phyloP scores from a whole-genome alignment of 1,140 invertebrate genomes.

The Penaeus vannamei region DNA sequence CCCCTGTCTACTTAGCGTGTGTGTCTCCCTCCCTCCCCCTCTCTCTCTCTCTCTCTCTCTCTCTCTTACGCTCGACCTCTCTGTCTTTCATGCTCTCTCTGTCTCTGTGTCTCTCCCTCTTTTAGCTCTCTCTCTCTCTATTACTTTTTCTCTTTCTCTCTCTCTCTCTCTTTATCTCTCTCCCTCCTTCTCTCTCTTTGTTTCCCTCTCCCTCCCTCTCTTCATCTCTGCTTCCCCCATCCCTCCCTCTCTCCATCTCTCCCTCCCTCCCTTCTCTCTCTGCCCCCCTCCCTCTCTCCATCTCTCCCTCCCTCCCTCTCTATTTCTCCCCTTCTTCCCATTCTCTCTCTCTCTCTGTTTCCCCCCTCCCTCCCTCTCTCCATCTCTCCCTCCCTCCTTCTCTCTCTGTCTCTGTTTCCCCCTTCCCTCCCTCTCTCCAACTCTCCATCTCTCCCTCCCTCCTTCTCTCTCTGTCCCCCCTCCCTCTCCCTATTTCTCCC shows the following conservation, averaged over 20 bases:
- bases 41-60: too few species aligned
- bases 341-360: too few species aligned
- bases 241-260: neutral
- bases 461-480: neutral
- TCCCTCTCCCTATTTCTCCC: neutral
- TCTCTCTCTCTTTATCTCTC: too few species aligned
- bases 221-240: neutral
- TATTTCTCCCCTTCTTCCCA: neutral
- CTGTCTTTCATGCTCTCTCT: too few species aligned
- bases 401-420: too few species aligned
- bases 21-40: too few species aligned
- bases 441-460: neutral
- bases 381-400: neutral
- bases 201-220: neutral
- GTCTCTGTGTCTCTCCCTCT: neutral
- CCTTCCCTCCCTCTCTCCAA: neutral
- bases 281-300: neutral
- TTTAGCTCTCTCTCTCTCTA: neutral
- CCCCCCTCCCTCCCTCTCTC: too few species aligned
- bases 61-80: too few species aligned
- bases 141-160: neutral
- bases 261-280: neutral
- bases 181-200: too few species aligned
- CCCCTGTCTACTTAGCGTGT: too few species aligned
- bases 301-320: neutral